A percentile compares a stretch with the other conserved stretches of the same genome.
These are phyloP conservation scores for Bugula neritina DNA, from an alignment of 2,888 invertebrate species.

Conservation along the genomic window DNA sequence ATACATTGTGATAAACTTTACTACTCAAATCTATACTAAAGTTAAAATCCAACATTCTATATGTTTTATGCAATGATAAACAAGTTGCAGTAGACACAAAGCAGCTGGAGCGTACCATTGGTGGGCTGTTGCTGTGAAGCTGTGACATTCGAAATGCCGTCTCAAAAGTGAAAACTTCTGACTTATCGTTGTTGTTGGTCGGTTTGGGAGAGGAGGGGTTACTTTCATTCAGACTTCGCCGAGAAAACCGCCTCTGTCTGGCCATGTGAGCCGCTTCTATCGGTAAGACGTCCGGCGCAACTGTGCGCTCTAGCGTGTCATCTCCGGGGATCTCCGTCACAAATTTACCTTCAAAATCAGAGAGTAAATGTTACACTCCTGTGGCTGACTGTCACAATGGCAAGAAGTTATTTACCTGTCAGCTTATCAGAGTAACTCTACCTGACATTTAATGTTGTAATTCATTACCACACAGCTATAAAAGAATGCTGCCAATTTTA, in stretches of 20 bases:
- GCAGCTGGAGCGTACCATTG: neutral
- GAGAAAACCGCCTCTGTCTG: neutral
- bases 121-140: neutral
- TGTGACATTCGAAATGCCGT: constrained; percentile 9
- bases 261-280: constrained; percentile 19
- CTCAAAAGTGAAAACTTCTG: constrained; percentile 19
- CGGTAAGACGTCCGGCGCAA: constrained; percentile 14
- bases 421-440: no score
- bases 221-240: neutral
- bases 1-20: no score
- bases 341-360: neutral
- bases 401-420: no score
- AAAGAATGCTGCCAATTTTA: no score
- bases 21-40: no score
- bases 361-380: no score
- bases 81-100: no score
- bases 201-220: neutral
- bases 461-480: no score
- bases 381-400: no score
- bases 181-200: constrained; percentile 18
- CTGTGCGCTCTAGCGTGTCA: neutral
- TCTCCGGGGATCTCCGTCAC: neutral
- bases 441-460: no score
- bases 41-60: no score
- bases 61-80: no score